Conservation (phyloP, 1,140 invertebrate species). For the Dryas iulia region DNA sequence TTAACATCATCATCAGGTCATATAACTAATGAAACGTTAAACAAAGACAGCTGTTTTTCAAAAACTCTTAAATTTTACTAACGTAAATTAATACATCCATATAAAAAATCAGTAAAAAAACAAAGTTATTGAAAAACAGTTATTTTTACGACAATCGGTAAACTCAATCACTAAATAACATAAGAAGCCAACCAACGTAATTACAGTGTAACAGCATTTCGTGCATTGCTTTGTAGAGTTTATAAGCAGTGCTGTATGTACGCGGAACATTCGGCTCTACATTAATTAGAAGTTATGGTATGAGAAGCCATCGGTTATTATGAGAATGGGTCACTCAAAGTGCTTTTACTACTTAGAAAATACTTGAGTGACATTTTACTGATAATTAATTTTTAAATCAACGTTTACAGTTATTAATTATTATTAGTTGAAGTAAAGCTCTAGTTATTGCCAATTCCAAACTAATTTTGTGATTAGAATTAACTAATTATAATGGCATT, state of each 20-base stretch:
- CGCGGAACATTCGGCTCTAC: slow-evolving; percentile 39
- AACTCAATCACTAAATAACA: slow-evolving; percentile 33
- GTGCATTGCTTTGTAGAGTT: slow-evolving; percentile 63
- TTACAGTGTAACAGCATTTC: slow-evolving; percentile 61
- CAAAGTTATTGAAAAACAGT: slow-evolving; percentile 4
- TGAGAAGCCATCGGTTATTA: slow-evolving; percentile 21
- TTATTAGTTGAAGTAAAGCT: background rate
- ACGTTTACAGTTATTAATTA: background rate
- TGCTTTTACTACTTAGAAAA: background rate
- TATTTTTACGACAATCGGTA: background rate
- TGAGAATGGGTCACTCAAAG: slow-evolving; percentile 20
- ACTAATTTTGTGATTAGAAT: background rate
- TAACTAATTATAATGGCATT: background rate
- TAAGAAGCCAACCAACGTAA: slow-evolving; percentile 52
- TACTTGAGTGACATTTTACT: background rate
- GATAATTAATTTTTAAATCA: background rate
- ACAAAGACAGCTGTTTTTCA: slow-evolving; percentile 3
- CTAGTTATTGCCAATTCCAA: slow-evolving; percentile 3
- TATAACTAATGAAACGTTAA: background rate
- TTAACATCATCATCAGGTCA: background rate
- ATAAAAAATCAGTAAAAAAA: background rate
- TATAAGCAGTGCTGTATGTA: slow-evolving; percentile 74
- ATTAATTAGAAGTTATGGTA: slow-evolving; percentile 15
- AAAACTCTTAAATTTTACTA: background rate
- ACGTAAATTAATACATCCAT: background rate